A percentile compares a stretch with the other conserved stretches of the same genome.
These are phyloP conservation scores for Sorex araneus DNA, from an alignment of 2,113 vertebrate genomes.

Conservation along the genomic window DNA sequence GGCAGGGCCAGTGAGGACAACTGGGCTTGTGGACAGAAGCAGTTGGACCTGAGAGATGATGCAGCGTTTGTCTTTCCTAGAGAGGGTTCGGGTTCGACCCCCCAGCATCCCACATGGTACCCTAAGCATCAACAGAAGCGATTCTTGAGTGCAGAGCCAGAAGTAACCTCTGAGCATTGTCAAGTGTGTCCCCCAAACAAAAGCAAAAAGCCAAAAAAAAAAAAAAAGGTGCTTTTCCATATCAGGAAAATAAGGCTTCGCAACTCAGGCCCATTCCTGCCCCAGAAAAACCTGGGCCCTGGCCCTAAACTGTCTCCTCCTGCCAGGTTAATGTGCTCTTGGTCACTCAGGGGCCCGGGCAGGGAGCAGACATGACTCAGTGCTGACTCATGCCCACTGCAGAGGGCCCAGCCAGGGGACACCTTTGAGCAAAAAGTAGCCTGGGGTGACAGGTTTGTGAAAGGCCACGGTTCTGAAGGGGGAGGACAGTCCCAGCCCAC, in stretches of 20 bases:
- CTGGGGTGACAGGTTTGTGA: fast-evolving
- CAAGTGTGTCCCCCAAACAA: too few species aligned
- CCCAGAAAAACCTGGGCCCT: not conserved
- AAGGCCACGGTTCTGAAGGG: not conserved
- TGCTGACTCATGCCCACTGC: not conserved
- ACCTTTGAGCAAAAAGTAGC: not conserved
- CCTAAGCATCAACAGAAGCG: too few species aligned
- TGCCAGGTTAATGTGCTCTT: not conserved
- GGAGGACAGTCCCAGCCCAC: fast-evolving
- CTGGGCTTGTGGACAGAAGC: not conserved
- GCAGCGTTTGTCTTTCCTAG: too few species aligned
- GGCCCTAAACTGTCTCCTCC: not conserved
- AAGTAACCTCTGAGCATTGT: too few species aligned
- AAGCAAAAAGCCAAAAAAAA: too few species aligned
- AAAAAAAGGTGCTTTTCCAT: too few species aligned
- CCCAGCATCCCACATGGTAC: too few species aligned
- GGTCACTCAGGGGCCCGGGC: slow-evolving; percentile 25
- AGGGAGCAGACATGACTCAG: not conserved
- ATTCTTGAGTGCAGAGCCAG: too few species aligned
- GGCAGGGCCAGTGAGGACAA: not conserved
- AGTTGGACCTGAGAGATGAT: too few species aligned
- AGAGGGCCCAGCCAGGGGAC: not conserved
- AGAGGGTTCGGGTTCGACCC: too few species aligned
- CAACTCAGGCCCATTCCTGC: not conserved
- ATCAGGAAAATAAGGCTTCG: not conserved